phyloP scores from a whole-genome alignment of 2,113 vertebrate species.

The Cynocephalus volans region DNA sequence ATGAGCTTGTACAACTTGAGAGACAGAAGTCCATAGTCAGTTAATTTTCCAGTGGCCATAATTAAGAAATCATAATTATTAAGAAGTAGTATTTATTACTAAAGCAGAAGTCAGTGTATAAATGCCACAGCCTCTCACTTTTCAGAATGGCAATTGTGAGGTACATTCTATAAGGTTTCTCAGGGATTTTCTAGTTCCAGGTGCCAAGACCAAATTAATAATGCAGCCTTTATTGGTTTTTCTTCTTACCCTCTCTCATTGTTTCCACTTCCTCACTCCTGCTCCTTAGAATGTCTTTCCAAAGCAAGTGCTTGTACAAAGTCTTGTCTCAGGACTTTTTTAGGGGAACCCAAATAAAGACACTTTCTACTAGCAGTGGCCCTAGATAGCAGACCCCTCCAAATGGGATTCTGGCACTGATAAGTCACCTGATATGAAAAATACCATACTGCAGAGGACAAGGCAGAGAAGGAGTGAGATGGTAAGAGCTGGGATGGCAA shows the following conservation, averaged over 20 bases:
- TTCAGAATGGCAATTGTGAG: neutral
- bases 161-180: neutral
- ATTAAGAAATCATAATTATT: neutral
- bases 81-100: neutral
- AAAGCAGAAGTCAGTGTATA: neutral
- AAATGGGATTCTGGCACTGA: neutral
- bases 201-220: neutral
- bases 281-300: neutral
- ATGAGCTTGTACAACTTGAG: neutral
- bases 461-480: neutral
- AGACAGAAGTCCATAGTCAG: neutral
- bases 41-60: neutral
- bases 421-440: neutral
- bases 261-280: neutral
- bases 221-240: neutral
- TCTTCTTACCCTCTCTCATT: neutral
- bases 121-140: neutral
- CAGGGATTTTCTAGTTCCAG: neutral
- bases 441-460: rapidly evolving
- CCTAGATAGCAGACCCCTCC: neutral
- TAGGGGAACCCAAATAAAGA: neutral
- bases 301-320: neutral
- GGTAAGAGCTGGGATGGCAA: neutral
- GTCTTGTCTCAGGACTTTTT: neutral
- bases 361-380: neutral